These are phyloP conservation scores for Caradrina kadenii DNA, from an alignment of 2,888 invertebrate species.

Conservation along the genomic window DNA sequence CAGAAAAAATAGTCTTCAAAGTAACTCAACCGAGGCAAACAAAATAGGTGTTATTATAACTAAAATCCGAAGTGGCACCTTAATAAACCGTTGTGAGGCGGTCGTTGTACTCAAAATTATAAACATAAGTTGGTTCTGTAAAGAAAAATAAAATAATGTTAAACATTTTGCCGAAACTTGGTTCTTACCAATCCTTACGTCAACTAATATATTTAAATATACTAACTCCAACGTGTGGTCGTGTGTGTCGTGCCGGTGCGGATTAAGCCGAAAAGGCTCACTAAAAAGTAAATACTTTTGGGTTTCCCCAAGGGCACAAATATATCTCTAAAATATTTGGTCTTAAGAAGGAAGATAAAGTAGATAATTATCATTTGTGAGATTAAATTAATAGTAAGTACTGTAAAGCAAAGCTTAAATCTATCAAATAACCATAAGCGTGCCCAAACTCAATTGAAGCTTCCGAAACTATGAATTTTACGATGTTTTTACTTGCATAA, in stretches of 20 bases:
- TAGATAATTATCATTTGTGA: background rate
- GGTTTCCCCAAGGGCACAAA: background rate
- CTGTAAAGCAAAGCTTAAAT: background rate
- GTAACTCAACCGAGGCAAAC: background rate
- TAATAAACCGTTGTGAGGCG: conserved; percentile 21
- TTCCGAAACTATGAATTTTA: conserved; percentile 17
- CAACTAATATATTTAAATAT: conserved; percentile 38
- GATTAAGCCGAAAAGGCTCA: conserved; percentile 25
- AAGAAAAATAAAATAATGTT: background rate
- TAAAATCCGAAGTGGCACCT: background rate
- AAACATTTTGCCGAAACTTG: background rate
- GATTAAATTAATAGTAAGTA: background rate
- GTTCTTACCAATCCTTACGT: conserved; percentile 5
- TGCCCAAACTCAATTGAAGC: conserved; percentile 15
- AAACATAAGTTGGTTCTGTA: background rate
- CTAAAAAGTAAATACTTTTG: conserved; percentile 14
- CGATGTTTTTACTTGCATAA: conserved; percentile 4
- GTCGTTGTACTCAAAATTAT: conserved; percentile 33
- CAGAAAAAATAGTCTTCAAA: background rate
- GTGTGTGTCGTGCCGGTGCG: conserved; percentile 10
- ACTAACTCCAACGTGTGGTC: conserved; percentile 25
- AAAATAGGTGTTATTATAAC: background rate
- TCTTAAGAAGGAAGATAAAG: background rate
- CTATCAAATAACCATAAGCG: background rate
- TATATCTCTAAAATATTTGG: conserved; percentile 3